Base-by-base conservation (phyloP, 2,113 vertebrate genomes). In the Poeciliopsis occidentalis region DNA sequence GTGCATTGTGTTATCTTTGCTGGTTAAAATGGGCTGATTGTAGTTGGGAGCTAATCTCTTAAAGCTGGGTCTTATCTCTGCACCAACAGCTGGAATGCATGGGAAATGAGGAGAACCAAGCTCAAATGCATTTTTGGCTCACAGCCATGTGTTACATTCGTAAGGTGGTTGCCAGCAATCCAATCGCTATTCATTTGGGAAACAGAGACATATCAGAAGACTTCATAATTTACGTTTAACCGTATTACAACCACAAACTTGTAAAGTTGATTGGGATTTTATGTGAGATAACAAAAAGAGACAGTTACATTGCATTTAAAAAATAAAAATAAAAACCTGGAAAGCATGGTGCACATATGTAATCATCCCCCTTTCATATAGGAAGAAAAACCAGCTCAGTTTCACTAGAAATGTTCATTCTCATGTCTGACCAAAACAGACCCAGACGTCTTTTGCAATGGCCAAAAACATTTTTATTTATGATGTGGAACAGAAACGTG, bases 31-130 rank as follows among this genome's bases (percentile, higher is more conserved):
- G 69, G 62, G 57, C 71, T 73, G 64, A 22, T 74, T 81, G 78
- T 83, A 76, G 76, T 73, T n/a, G 64, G 71, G 76, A 4, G 71
- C 68, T 87, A 81, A 84, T 89, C 85, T 82, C 63, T 75, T 39
- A 67, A 67, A 88, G 78, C 84, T 71, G 70, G 68, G 63, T 61
- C 87, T 92, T 91, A 90, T 92, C 89, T 87, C 57, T 41, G 64
- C 79, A 79, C 80, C 86, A 88, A 67, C 89, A 85, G 85, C 81
- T 80, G 89, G 84, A 90, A 91, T 90, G 84, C 88, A 77, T 89
- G 84, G 76, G 90, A 88, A 91, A 89, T 62, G 54, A 84, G 51
- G 68, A 60, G 10, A 80, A 85, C 77, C 78, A 37, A 31, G 73
- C 76, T 79, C 37, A 67, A 61, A 83, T 85, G 64, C 69, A 66